Conservation (phyloP, 1,140 invertebrate genomes). For the Tribolium madens region DNA sequence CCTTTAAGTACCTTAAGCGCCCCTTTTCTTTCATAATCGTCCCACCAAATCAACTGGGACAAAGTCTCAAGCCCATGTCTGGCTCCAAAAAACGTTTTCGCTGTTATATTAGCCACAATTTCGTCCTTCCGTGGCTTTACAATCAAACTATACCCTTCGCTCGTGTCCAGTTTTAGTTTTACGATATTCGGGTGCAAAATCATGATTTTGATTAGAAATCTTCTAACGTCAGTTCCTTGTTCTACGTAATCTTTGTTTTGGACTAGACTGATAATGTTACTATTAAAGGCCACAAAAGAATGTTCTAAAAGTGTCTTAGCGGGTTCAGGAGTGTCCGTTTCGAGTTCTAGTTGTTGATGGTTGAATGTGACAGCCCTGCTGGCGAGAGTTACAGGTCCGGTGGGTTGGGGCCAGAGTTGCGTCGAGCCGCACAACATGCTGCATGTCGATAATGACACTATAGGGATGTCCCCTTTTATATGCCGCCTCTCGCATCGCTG, state of each 20-base stretch:
- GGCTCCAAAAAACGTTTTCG: slow-evolving; percentile 80
- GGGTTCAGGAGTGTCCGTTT: slow-evolving; percentile 58
- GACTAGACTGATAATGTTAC: slow-evolving; percentile 66
- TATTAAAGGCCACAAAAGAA: slow-evolving; percentile 66
- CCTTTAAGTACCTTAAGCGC: slow-evolving; percentile 70
- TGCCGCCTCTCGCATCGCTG: slow-evolving; percentile 67
- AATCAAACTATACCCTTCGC: slow-evolving; percentile 80
- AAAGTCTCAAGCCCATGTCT: slow-evolving; percentile 85
- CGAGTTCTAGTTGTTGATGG: slow-evolving; percentile 65
- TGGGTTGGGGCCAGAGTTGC: slow-evolving; percentile 70
- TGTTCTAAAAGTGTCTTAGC: slow-evolving; percentile 64
- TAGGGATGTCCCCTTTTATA: slow-evolving; percentile 41
- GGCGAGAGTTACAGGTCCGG: slow-evolving; percentile 67
- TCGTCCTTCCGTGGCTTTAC: slow-evolving; percentile 69
- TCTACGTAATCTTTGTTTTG: slow-evolving; percentile 51
- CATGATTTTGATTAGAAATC: slow-evolving; percentile 68
- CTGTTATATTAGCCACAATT: slow-evolving; percentile 74
- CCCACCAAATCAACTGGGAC: slow-evolving; percentile 83
- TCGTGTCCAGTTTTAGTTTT: slow-evolving; percentile 74
- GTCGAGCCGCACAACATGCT: slow-evolving; percentile 68
- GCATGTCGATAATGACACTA: slow-evolving; percentile 67
- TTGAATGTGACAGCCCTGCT: slow-evolving; percentile 66
- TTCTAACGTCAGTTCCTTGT: slow-evolving; percentile 65
- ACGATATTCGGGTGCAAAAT: slow-evolving; percentile 67
- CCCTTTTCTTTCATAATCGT: slow-evolving; percentile 73